A percentile compares a stretch with the other conserved stretches of the same genome.
phyloP scores from a whole-genome alignment of 2,888 invertebrate species.

The Hoplodrina blanda region DNA sequence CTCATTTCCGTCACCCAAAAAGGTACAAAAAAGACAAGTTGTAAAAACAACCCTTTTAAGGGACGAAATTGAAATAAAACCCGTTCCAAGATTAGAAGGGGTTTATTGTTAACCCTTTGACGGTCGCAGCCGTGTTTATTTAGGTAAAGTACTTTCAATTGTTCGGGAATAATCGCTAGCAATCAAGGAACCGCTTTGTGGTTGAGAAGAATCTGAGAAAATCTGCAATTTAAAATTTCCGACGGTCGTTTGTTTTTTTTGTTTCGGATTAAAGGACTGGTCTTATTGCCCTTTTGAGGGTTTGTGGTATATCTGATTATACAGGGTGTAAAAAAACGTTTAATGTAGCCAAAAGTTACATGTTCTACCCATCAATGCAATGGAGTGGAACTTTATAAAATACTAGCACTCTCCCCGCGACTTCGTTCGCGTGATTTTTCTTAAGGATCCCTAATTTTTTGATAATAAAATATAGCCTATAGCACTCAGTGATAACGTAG shows the following conservation, averaged over 20 bases:
- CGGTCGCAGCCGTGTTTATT: constrained; percentile 49
- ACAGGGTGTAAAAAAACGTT: neutral
- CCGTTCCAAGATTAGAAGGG: constrained; percentile 46
- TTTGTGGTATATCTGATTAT: neutral
- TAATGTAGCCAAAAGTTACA: too few species aligned
- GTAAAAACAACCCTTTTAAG: constrained; percentile 31
- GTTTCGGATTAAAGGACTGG: neutral
- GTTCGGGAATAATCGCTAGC: constrained; percentile 29
- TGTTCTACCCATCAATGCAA: too few species aligned
- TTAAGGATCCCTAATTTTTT: too few species aligned
- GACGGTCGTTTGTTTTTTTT: neutral
- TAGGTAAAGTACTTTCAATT: constrained; percentile 50
- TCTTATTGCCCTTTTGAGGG: neutral
- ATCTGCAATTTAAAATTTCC: constrained; percentile 25
- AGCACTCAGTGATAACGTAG: too few species aligned
- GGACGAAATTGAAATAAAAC: constrained; percentile 43
- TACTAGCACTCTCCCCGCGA: too few species aligned
- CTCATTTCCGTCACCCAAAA: constrained; percentile 29
- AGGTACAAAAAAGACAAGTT: constrained; percentile 4
- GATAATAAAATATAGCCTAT: too few species aligned
- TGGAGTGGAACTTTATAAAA: too few species aligned
- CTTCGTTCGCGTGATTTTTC: too few species aligned
- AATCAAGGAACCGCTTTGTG: constrained; percentile 34
- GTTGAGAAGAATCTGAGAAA: constrained; percentile 12
- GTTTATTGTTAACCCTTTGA: constrained; percentile 44